Conservation (phyloP, 1,140 invertebrate species). For the Ostrea denselamellosa region DNA sequence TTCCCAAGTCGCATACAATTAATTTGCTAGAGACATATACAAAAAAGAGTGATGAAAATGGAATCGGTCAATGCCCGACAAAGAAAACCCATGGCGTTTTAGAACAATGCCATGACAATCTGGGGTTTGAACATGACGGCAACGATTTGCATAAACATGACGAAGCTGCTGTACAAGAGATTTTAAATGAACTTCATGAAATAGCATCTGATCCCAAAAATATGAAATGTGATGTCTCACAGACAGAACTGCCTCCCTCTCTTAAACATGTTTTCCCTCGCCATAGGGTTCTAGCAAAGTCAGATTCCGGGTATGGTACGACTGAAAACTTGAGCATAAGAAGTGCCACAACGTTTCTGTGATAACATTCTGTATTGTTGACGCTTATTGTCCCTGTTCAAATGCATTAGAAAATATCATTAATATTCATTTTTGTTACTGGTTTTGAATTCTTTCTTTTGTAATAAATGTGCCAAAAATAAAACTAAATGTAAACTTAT, state of each 20-base stretch:
- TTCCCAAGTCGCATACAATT: not conserved
- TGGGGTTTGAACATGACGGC: too few species aligned
- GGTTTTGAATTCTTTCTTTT: not conserved
- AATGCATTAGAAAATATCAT: not conserved
- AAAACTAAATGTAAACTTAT: not conserved
- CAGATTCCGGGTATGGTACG: not conserved
- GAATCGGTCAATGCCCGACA: not conserved
- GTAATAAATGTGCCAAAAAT: conserved; percentile 27
- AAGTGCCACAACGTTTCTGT: conserved; percentile 23
- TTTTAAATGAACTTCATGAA: conserved; percentile 19
- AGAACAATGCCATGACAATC: not conserved
- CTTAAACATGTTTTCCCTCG: not conserved
- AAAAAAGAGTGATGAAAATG: not conserved
- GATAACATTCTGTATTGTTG: conserved; percentile 4
- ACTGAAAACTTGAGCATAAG: conserved; percentile 11
- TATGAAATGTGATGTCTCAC: not conserved
- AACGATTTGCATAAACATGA: conserved; percentile 1
- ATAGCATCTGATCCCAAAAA: conserved; percentile 5
- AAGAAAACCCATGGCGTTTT: not conserved
- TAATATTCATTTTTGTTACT: not conserved
- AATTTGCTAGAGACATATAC: not conserved
- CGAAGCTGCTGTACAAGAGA: conserved; percentile 8
- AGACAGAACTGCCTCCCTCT: not conserved
- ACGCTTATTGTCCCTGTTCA: not conserved
- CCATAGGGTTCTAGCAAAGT: conserved; percentile 9